These are phyloP conservation scores for Elachura formosa DNA, from an alignment of 2,113 vertebrate genomes.

Conservation along the genomic window DNA sequence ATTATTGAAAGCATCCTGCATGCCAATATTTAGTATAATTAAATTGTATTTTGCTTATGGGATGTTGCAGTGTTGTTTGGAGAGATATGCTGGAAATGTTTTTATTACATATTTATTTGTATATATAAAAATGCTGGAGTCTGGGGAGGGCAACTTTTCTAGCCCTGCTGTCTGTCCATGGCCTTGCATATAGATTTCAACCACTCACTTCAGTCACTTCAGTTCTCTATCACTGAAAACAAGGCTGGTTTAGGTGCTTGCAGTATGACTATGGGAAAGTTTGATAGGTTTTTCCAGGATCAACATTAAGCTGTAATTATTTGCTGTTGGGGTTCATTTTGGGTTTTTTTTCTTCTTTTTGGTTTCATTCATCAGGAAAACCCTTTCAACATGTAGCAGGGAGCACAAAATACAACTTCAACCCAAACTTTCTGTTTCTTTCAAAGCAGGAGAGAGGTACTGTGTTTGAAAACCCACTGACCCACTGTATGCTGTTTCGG, in stretches of 20 bases:
- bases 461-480: background rate
- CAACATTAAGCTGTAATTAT: background rate
- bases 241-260: background rate
- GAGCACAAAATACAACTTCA: background rate
- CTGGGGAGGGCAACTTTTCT: background rate
- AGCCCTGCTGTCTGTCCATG: rapidly evolving
- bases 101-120: background rate
- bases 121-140: background rate
- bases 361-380: background rate
- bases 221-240: background rate
- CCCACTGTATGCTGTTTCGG: background rate
- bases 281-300: background rate
- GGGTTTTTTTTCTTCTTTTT: background rate
- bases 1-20: background rate
- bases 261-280: background rate
- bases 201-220: background rate
- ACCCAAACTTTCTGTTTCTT: background rate
- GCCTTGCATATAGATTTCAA: background rate
- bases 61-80: background rate
- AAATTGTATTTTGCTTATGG: background rate
- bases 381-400: background rate
- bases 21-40: background rate
- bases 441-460: background rate
- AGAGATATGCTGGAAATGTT: background rate
- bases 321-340: background rate